Percentiles rank a stretch among this genome's conserved stretches.
Conservation (phyloP, 2,888 invertebrate species). For the Cosmorhoe ocellata region DNA sequence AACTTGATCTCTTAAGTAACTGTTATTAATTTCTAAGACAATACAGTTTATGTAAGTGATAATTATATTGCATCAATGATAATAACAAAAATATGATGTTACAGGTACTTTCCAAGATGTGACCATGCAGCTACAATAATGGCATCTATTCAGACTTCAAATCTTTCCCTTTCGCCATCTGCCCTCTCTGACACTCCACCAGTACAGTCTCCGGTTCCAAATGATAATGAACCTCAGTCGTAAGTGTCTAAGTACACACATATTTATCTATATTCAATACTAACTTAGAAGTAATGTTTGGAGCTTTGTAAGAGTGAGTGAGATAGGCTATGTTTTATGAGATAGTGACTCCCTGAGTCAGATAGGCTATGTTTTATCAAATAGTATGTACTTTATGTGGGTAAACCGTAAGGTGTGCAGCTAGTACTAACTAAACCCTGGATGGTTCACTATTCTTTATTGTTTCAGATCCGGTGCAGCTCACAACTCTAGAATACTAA, state of each 20-base stretch:
- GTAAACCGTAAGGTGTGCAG: too few relatives aligned
- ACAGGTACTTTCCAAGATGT: slow-evolving; percentile 68
- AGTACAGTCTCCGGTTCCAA: slow-evolving; percentile 39
- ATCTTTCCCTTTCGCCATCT: slow-evolving; percentile 41
- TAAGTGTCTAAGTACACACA: slow-evolving; percentile 38
- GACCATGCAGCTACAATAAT: slow-evolving; percentile 65
- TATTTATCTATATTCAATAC: too few relatives aligned
- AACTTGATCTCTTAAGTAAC: too few relatives aligned
- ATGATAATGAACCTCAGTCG: slow-evolving; percentile 51
- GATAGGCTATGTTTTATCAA: too few relatives aligned
- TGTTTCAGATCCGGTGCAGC: slow-evolving; percentile 59
- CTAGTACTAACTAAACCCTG: too few relatives aligned
- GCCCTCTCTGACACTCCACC: slow-evolving; percentile 44
- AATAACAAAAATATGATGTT: slow-evolving; percentile 12
- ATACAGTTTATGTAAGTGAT: too few relatives aligned
- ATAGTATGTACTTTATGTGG: too few relatives aligned
- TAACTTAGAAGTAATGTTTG: too few relatives aligned
- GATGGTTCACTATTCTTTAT: background rate
- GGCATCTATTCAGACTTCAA: slow-evolving; percentile 33
- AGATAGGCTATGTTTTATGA: too few relatives aligned
- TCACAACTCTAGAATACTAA: slow-evolving; percentile 64
- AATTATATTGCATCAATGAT: background rate
- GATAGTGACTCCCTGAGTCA: too few relatives aligned
- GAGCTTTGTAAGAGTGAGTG: too few relatives aligned
- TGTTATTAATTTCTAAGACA: too few relatives aligned